Evolutionary conservation across 1,140 invertebrate species (phyloP).

Genomic region (Dreissena polymorpha): DNA sequence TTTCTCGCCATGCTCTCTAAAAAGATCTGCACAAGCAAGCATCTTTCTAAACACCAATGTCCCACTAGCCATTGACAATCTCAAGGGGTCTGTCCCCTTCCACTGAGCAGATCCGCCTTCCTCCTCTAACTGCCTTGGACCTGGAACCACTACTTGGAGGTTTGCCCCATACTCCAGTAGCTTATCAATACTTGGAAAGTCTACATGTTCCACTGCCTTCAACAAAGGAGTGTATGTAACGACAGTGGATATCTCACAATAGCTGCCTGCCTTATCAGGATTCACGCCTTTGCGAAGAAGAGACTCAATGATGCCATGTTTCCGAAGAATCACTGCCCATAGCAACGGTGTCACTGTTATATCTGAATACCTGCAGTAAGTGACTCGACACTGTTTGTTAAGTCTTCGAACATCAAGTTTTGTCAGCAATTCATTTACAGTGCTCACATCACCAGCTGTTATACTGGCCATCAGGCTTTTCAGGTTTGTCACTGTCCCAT

Average conservation of each 20-base stretch:
- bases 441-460: no score
- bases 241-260: neutral
- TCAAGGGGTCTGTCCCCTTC: neutral
- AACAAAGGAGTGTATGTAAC: neutral
- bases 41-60: neutral
- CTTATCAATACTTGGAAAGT: neutral
- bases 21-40: neutral
- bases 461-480: no score
- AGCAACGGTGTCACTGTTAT: neutral
- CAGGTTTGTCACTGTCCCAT: no score
- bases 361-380: neutral
- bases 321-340: neutral
- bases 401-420: neutral
- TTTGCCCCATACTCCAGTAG: neutral
- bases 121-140: neutral
- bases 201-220: no score
- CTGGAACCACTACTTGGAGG: neutral
- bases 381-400: neutral
- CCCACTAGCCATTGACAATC: neutral
- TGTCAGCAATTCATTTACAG: neutral
- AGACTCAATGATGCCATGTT: neutral
- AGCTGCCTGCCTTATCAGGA: neutral
- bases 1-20: neutral
- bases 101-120: neutral
- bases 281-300: neutral